Evolutionary conservation across 1,140 invertebrate species (phyloP), one percentile per base, ranked within the genome.

Genomic region (Agrypnia vestita): DNA sequence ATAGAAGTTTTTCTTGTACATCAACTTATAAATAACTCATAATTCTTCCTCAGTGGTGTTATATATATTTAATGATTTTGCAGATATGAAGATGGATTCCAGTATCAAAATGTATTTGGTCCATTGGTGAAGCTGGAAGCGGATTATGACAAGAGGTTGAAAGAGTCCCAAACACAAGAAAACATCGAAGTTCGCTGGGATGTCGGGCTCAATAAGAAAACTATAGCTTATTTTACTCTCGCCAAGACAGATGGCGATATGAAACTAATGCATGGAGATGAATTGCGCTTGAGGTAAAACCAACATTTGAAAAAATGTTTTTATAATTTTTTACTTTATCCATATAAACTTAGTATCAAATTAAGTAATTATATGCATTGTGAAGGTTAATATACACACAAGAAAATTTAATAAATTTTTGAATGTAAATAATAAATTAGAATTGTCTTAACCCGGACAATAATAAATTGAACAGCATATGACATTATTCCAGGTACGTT

Each of bases 211-310:
- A 99, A 99, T 86, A 99, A 99, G 88, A 99, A 99, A 84, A 97
- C 95, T 0, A 98, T 98, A 74, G 98, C 98, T 0, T 98, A 98
- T 88, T 99, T 99, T 84, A 97, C 96, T 83, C 89, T 99, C n/a
- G 97, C 98, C 0, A 98, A 99, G 88, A 98, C 97, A 10, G 97
- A 99, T 85, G 97, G 97, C 83, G 98, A 99, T 85, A 98, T 99
- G 96, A 97, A 99, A 87, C 88, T 99, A n/a, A 99, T 99, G 98
- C 98, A 99, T 85, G 99, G 98, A 17, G 99, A 99, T 91, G 98
- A 99, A 88, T 87, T 99, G 19, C 92, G 97, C 80, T 89, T 99
- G 46, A 88, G 88, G 88, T 89, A 82, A 76, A 13, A 35, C n/a
- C n/a, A n/a, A n/a, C n/a, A n/a, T n/a, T n/a, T n/a, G n/a, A n/a